Evolutionary conservation across 35 echinoderm and acorn worm species (phyloP).

Genomic region (Anneissia japonica): DNA sequence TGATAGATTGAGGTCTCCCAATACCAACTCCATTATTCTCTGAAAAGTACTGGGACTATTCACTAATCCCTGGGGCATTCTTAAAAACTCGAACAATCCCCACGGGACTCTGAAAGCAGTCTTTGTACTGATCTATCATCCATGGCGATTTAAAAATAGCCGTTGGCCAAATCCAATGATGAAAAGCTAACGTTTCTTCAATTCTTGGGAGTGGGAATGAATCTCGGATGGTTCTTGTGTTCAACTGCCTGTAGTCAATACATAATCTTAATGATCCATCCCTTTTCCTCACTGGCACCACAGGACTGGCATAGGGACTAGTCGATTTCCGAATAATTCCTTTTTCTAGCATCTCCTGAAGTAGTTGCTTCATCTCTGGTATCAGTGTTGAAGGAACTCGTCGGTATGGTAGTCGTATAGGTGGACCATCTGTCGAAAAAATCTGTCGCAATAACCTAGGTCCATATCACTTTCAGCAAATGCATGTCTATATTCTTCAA

Average conservation of each 20-base stretch:
- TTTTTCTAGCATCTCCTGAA: no score
- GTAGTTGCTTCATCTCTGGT: no score
- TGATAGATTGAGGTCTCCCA: slow-evolving; percentile 10
- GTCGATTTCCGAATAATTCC: no score
- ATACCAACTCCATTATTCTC: slow-evolving; percentile 32
- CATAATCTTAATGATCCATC: no score
- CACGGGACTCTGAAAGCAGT: slow-evolving; percentile 30
- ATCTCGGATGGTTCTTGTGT: no score
- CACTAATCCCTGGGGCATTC: slow-evolving; percentile 23
- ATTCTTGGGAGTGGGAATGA: no score
- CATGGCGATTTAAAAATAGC: slow-evolving; percentile 49
- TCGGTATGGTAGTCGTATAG: no score
- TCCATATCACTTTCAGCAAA: slow-evolving; percentile 7
- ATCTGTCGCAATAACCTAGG: slow-evolving; percentile 6
- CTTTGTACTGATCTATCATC: slow-evolving; percentile 5
- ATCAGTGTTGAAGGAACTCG: no score
- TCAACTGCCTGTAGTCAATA: slow-evolving; percentile 14
- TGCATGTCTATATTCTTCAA: not conserved
- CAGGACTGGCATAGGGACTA: no score
- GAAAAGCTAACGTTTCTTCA: not conserved
- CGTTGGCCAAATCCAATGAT: not conserved
- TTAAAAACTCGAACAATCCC: slow-evolving; percentile 28
- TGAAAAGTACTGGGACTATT: slow-evolving; percentile 26
- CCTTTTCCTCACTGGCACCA: no score
- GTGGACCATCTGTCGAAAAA: not conserved